Conservation (phyloP, 2,797 vertebrate species). For the Columba guinea region DNA sequence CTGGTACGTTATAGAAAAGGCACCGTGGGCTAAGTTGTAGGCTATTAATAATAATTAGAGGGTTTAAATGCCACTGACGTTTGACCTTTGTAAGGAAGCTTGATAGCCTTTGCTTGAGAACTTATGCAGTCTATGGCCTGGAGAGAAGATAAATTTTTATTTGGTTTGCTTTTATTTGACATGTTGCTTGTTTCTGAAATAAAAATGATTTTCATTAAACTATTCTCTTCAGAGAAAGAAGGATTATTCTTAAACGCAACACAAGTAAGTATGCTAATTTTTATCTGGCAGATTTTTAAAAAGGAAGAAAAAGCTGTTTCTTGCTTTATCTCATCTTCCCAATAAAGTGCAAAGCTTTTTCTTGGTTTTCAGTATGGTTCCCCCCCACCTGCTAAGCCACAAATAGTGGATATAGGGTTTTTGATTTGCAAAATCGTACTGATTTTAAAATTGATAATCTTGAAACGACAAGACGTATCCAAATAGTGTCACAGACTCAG, state of each 20-base stretch:
- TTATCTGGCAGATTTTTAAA: not conserved
- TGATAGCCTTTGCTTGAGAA: not conserved
- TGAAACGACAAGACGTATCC: not conserved
- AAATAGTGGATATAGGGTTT: not conserved
- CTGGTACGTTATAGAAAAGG: not conserved
- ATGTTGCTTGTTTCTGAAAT: not conserved
- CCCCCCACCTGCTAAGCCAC: no score
- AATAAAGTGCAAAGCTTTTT: not conserved
- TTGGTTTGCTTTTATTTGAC: not conserved
- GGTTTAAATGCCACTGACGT: not conserved
- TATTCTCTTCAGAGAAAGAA: not conserved
- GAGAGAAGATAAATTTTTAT: not conserved
- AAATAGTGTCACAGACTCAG: not conserved
- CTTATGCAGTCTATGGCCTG: not conserved
- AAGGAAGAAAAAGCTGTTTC: not conserved
- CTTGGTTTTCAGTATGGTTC: not conserved
- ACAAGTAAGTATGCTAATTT: not conserved
- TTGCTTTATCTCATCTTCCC: not conserved
- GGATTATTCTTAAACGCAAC: not conserved
- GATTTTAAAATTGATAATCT: not conserved
- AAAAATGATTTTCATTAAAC: not conserved
- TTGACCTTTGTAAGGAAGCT: slow-evolving; percentile 7
- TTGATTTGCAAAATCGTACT: not conserved
- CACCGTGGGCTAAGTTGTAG: not conserved
- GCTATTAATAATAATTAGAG: slow-evolving; percentile 1